Conservation (phyloP, 2,797 vertebrate species). For the Rallus crepitans region DNA sequence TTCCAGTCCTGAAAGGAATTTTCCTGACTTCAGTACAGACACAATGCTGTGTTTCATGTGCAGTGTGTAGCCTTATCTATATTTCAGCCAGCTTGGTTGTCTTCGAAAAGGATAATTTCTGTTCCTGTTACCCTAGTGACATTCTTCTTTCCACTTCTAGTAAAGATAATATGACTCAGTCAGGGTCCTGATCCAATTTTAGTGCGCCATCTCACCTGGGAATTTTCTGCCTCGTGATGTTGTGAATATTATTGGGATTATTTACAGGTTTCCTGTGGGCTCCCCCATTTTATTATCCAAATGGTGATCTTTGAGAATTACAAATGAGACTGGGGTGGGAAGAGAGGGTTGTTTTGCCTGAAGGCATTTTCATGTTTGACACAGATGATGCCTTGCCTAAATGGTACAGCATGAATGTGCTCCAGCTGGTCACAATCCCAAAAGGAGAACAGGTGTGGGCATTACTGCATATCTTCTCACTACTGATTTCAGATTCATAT, state of each 20-base stretch:
- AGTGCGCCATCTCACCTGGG: not conserved
- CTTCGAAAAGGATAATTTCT: not conserved
- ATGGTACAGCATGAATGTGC: not conserved
- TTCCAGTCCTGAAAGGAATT: not conserved
- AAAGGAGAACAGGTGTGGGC: not conserved
- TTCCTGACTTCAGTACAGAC: not conserved
- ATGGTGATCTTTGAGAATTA: conserved; percentile 14
- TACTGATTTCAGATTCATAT: not conserved
- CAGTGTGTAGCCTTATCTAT: fast-evolving
- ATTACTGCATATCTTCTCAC: not conserved
- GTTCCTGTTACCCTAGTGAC: not conserved
- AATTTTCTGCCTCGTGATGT: not conserved
- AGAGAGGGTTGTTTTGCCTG: not conserved
- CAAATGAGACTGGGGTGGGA: not conserved
- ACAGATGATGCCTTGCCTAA: conserved; percentile 32
- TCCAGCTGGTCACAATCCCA: not conserved
- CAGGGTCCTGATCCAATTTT: not conserved
- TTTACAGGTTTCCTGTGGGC: conserved; percentile 3
- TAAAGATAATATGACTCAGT: not conserved
- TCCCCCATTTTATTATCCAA: conserved; percentile 27
- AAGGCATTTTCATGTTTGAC: conserved; percentile 8
- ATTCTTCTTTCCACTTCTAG: not conserved
- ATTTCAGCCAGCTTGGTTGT: not conserved
- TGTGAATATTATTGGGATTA: not conserved
- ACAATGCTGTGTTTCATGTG: fast-evolving